Evolutionary conservation across 35 echinoderm and acorn worm species (phyloP), one percentile per base, ranked within the genome.

Genomic region (Holothuria glaberrima): DNA sequence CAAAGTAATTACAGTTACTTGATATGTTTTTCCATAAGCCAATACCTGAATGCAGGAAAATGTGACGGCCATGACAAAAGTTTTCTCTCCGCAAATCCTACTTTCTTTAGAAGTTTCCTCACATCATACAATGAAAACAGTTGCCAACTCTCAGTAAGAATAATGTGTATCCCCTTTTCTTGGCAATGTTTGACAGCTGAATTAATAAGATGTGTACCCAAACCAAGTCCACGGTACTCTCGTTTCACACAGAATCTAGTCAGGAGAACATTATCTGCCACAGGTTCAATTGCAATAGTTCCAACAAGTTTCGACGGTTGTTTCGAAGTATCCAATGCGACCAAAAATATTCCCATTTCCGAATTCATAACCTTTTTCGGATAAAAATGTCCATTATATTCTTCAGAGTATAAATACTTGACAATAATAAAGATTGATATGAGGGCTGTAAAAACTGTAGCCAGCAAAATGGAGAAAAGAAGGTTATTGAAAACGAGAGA

Each of bases 211-310:
- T 32, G 71, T 41, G 12, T 75, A 41, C 71, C 71, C 22, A 75
- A 18, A 34, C 71, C 71, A 41, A 75, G 20, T 75, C 71, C 71
- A 9, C 71, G 30, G 24, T 75, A 75, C 9, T 75, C 71, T n/a
- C 22, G 18, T n/a, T 38, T 75, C 16, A 75, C 71, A 9, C 71
- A 75, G 44, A 16, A 75, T 21, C 71, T 32, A 16, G 71, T 38
- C 29, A 75, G 12, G 44, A 31, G 34, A 21, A 21, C 44, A 10
- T 38, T 75, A 18, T 41, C 34, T 19, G 30, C 16, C 7, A 21
- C 14, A 31, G 33, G 29, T 18, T 75, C 71, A n/a, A 75, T 45
- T 21, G 71, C 71, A 21, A 75, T 75, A 19, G 71, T 75, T 31
- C 71, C 71, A 44, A 38, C 16, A 75, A 75, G 32, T 29, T 31